Evolutionary conservation across 2,797 vertebrate species (phyloP), one percentile per base, ranked within the genome.

Genomic region (Chrosomus eos): DNA sequence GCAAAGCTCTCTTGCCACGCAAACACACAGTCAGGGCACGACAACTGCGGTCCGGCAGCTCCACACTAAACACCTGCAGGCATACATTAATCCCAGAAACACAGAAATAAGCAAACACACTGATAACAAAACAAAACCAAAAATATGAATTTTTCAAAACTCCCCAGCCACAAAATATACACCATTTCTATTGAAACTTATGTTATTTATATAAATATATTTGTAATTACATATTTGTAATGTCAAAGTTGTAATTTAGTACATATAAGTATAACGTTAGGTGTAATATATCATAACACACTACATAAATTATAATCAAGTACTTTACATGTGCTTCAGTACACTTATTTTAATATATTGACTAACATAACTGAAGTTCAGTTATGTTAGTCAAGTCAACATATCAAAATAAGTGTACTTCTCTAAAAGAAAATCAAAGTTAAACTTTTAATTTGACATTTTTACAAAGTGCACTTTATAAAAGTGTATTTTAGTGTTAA

Each of bases 1-100:
- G 97, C 90, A 99, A 95, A 8, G 97, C 96, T 88, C 94, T 95
- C 92, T 97, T 98, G 53, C 97, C 97, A 55, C 95, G 97, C 84
- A 97, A 95, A 73, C 95, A 96, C 86, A 99, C 95, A 0, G 94
- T 96, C 81, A 99, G 84, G 58, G 96, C 94, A 88, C 95, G 96
- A 92, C 85, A 96, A 90, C 91, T 85, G 64, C 94, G 89, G 88
- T 97, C 96, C 28, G 95, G 87, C 87, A 95, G 96, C 91, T 99
- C 97, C 40, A 98, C 93, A 55, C 95, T 95, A 43, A 96, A 91
- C 33, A 99, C 95, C 98, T 99, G 80, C 0, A 7, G 83, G 80
- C 55, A 31, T 7, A 71, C 23, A 51, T 19, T 16, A 23, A 81
- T 74, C 31, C 48, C 36, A 33, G 7, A 55, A 64, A 51, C 1